phyloP scores from a whole-genome alignment of 2,113 vertebrate genomes.

The Colistium nudipinnis region DNA sequence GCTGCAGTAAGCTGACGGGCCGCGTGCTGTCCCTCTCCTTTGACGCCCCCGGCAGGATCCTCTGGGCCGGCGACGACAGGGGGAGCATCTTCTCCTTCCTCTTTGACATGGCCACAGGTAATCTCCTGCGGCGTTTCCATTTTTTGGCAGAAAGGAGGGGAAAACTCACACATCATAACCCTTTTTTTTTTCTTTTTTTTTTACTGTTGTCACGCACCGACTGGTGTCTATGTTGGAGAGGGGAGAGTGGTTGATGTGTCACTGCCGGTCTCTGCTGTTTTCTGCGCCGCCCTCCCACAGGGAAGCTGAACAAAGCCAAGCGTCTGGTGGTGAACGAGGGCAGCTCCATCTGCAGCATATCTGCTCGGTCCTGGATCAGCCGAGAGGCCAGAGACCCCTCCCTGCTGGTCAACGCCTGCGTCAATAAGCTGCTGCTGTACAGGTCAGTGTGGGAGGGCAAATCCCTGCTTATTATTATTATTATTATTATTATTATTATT shows the following conservation, averaged over 20 bases:
- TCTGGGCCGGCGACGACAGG: constrained; percentile 93
- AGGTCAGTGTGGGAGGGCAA: constrained; percentile 75
- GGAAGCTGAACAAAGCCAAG: constrained; percentile 94
- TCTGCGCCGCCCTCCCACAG: constrained; percentile 67
- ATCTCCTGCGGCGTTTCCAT: too few relatives aligned
- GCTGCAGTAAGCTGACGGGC: constrained; percentile 91
- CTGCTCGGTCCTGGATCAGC: constrained; percentile 94
- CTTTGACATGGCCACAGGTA: constrained; percentile 95
- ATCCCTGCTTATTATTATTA: constrained; percentile 18
- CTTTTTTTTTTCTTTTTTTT: too few relatives aligned
- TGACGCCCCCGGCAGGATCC: constrained; percentile 89
- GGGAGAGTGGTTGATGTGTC: constrained; percentile 31
- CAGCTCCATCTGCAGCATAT: constrained; percentile 91
- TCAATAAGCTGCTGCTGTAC: constrained; percentile 92
- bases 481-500: too few relatives aligned
- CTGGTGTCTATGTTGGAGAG: constrained; percentile 18
- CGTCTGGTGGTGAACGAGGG: constrained; percentile 91
- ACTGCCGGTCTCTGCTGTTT: constrained; percentile 43
- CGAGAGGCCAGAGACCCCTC: constrained; percentile 93
- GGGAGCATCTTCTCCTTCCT: constrained; percentile 95
- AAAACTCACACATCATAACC: constrained; percentile 16
- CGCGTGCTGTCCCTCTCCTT: constrained; percentile 91
- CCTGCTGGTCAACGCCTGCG: constrained; percentile 90
- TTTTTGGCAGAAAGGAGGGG: not conserved
- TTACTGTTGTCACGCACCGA: not conserved